Evolutionary conservation across 2,797 vertebrate genomes (phyloP).

Genomic region (Chelidonichthys spinosus): DNA sequence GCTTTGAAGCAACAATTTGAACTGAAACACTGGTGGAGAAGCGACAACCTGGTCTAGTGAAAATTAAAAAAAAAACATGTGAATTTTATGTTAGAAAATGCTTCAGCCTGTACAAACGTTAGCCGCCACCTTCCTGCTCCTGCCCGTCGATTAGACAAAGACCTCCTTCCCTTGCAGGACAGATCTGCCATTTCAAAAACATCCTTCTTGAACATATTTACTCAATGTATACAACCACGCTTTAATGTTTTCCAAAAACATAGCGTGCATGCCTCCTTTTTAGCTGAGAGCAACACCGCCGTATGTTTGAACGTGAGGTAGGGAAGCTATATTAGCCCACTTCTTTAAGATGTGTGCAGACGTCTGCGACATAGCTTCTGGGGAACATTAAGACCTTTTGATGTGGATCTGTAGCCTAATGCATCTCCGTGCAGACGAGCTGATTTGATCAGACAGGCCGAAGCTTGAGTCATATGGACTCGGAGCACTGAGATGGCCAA

Average conservation of each 20-base stretch:
- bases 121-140: not conserved
- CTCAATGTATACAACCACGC: slow-evolving; percentile 18
- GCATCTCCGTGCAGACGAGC: slow-evolving; percentile 58
- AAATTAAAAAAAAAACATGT: too few relatives aligned
- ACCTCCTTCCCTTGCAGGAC: slow-evolving; percentile 38
- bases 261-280: slow-evolving; percentile 22
- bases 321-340: slow-evolving; percentile 30
- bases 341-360: slow-evolving; percentile 60
- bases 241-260: slow-evolving; percentile 36
- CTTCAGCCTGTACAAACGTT: not conserved
- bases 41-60: not conserved
- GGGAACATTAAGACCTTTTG: slow-evolving; percentile 72
- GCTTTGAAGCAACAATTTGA: not conserved
- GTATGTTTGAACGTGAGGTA: slow-evolving; percentile 40
- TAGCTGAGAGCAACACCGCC: slow-evolving; percentile 34
- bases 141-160: slow-evolving; percentile 40
- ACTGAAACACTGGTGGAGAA: not conserved
- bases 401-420: slow-evolving; percentile 70
- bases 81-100: slow-evolving; percentile 1
- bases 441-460: slow-evolving; percentile 69
- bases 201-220: slow-evolving; percentile 40
- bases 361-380: slow-evolving; percentile 62
- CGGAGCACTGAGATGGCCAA: slow-evolving; percentile 23
- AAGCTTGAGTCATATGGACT: slow-evolving; percentile 46
- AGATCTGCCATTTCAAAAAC: slow-evolving; percentile 37